Conservation (phyloP, 2,113 vertebrate species). For the Calypte anna region DNA sequence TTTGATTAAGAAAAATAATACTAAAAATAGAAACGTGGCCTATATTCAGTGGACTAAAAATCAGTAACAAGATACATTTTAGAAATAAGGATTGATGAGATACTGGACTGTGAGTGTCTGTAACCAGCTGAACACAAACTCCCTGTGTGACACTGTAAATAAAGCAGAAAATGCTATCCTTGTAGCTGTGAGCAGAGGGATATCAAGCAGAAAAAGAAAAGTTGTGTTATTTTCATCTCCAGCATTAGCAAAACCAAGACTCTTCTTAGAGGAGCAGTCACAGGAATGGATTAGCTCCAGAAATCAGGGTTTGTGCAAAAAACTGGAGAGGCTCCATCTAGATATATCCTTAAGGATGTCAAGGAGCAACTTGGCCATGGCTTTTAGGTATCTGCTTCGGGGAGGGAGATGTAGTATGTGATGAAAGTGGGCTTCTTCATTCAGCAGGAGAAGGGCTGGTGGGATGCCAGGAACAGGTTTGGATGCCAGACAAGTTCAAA, state of each 20-base stretch:
- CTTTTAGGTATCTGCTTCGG: not conserved
- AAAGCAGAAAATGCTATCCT: not conserved
- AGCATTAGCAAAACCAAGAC: slow-evolving; percentile 11
- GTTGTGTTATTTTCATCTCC: not conserved
- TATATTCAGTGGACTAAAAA: not conserved
- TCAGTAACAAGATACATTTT: not conserved
- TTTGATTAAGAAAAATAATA: not conserved
- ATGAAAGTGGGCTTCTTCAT: not conserved
- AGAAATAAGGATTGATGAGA: not conserved
- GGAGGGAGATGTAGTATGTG: not conserved
- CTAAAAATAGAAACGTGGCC: not conserved
- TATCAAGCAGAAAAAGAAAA: not conserved
- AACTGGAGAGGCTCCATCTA: not conserved
- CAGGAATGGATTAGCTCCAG: not conserved
- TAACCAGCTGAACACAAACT: not conserved
- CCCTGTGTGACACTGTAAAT: not conserved
- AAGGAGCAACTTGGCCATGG: not conserved
- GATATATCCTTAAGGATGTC: not conserved
- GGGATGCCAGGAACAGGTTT: not conserved
- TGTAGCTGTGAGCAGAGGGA: not conserved
- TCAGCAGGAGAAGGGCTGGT: not conserved
- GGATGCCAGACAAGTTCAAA: not conserved
- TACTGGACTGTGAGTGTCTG: not conserved
- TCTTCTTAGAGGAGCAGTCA: not conserved
- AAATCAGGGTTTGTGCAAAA: not conserved